Evolutionary conservation across 2,888 invertebrate genomes (phyloP), one percentile per base, ranked within the genome.

Genomic region (Limnephilus marmoratus): DNA sequence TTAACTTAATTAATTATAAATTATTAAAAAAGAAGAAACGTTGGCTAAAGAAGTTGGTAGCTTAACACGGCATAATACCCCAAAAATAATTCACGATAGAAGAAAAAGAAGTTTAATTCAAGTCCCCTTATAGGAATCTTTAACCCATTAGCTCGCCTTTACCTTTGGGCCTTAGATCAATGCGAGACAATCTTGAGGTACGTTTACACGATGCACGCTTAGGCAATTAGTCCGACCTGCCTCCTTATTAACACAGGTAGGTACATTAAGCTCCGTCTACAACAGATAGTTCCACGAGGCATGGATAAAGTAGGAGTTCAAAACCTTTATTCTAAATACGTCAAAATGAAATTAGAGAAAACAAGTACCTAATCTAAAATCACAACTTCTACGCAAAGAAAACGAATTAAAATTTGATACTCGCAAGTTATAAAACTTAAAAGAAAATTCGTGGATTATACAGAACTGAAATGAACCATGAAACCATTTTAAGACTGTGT

Each of bases 201-300:
- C 68, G 68, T 68, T 68, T 68, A 68, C 68, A 68, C 68, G 68
- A 68, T 68, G n/a, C 68, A n/a, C 68, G 68, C 68, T 68, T 68
- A 68, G 24, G 68, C 68, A 68, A 68, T 68, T 68, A 68, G 68
- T 68, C 68, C 68, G 9, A 68, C 68, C 24, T 9, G 9, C 68
- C 68, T 68, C 68, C 68, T 68, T 68, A 68, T 68, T 68, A 68
- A 24, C 68, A 68, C 68, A 24, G 68, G 68, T 68, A 68, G 68
- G n/a, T 68, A 68, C n/a, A 68, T n/a, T n/a, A 68, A 68, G 68
- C 68, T 9, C 68, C 9, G 24, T 68, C 68, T 68, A 68, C 68
- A 68, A 68, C 68, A 68, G 24, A 24, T 24, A 68, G 24, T 24
- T 68, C 68, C 24, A 24, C 1, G 18, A 53, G 53, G 24, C 9